phyloP scores from a whole-genome alignment of 2,113 vertebrate genomes.

The Tauraco erythrolophus region DNA sequence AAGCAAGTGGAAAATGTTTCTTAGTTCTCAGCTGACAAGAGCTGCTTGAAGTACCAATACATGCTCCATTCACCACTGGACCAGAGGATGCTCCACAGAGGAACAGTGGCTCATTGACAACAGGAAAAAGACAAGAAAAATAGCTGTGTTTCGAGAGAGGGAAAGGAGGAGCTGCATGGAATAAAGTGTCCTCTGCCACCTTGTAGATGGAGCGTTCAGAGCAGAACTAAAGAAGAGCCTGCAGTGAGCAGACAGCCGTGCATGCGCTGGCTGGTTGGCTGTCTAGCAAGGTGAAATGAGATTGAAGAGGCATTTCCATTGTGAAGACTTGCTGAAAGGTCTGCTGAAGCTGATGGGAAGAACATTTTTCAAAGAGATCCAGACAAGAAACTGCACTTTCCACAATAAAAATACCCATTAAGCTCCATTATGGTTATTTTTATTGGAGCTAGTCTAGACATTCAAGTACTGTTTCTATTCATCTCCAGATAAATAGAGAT shows the following conservation, averaged over 20 bases:
- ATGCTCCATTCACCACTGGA: neutral
- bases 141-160: neutral
- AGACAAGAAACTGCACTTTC: constrained; percentile 39
- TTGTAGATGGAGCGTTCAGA: neutral
- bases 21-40: neutral
- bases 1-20: neutral
- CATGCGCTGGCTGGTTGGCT: neutral
- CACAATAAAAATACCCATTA: constrained; percentile 56
- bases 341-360: neutral
- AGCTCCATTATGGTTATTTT: constrained; percentile 55
- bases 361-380: constrained; percentile 40
- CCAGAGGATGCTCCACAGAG: neutral
- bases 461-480: constrained; percentile 45
- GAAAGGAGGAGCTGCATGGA: neutral
- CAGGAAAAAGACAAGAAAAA: neutral
- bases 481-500: constrained; percentile 57
- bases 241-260: neutral
- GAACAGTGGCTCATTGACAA: neutral
- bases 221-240: neutral
- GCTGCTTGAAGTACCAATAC: neutral
- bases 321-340: constrained; percentile 19
- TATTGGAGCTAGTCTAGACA: constrained; percentile 56
- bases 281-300: neutral
- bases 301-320: constrained; percentile 25
- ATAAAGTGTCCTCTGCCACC: neutral